phyloP scores from a whole-genome alignment of 2,797 vertebrate species.

The Masticophis lateralis region DNA sequence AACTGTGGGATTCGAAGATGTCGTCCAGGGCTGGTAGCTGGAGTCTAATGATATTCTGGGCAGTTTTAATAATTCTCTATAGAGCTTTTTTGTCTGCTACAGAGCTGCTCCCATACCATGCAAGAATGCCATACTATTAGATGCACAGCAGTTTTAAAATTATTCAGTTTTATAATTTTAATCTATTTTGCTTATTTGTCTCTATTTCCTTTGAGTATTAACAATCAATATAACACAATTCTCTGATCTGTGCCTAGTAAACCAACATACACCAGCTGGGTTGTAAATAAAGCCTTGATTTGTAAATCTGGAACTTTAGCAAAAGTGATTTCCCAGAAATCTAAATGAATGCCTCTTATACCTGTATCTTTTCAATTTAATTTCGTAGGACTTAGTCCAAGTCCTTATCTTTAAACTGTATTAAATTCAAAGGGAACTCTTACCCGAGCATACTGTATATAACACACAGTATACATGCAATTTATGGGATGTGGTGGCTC shows the following conservation, averaged over 20 bases:
- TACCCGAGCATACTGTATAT: not conserved
- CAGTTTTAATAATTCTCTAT: too few relatives aligned
- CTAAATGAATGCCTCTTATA: not conserved
- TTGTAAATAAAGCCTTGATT: not conserved
- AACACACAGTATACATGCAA: not conserved
- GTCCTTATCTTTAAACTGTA: not conserved
- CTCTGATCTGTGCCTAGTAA: not conserved
- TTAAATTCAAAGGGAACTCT: not conserved
- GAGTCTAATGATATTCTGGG: too few relatives aligned
- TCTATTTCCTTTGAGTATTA: not conserved
- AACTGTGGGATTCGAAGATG: too few relatives aligned
- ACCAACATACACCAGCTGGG: not conserved
- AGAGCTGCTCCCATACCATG: too few relatives aligned
- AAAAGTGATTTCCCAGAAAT: not conserved
- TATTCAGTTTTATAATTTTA: not conserved
- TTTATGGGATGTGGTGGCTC: not conserved
- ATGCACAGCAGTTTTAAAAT: conserved; percentile 17
- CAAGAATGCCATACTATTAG: not conserved
- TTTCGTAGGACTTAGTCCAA: not conserved
- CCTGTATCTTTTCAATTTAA: not conserved
- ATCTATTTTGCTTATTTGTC: conserved; percentile 2
- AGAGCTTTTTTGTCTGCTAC: too few relatives aligned
- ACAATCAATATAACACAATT: not conserved
- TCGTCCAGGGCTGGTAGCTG: too few relatives aligned
- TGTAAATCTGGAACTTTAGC: not conserved